phyloP scores from a whole-genome alignment of 64 coral and sea anemone species.

The Platygyra sinensis region DNA sequence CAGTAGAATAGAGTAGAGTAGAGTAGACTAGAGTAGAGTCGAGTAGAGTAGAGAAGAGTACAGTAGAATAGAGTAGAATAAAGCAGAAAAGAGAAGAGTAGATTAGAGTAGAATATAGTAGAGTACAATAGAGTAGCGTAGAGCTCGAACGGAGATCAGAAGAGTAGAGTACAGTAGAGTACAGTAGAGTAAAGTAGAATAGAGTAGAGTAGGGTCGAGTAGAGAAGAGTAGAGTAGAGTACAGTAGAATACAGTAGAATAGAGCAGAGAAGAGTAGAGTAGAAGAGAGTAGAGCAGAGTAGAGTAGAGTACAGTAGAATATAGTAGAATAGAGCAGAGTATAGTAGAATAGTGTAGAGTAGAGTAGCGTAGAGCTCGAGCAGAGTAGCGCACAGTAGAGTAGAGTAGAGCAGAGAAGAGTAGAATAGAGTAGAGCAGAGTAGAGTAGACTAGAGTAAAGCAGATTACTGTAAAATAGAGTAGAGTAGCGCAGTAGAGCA shows the following conservation, averaged over 20 bases:
- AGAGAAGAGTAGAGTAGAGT: no score
- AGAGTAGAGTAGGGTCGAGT: no score
- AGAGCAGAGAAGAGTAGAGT: background rate
- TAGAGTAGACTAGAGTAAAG: background rate
- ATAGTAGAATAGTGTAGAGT: background rate
- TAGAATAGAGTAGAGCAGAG: background rate
- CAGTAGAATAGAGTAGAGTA: background rate
- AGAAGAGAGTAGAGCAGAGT: background rate
- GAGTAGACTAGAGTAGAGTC: background rate
- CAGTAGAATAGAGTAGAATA: constrained; percentile 7
- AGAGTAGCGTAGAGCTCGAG: background rate
- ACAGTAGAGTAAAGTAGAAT: no score
- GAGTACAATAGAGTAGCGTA: background rate
- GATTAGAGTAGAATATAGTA: constrained; percentile 1
- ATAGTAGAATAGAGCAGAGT: background rate
- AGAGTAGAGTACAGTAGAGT: no score
- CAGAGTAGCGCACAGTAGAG: background rate
- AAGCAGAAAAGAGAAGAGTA: background rate
- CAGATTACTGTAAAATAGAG: background rate
- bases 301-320: background rate
- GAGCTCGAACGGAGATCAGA: no score
- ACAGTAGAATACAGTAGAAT: background rate
- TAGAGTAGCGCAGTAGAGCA: no score
- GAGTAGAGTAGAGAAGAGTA: constrained; percentile 22
- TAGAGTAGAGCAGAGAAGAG: background rate